phyloP scores from a whole-genome alignment of 2,113 vertebrate species.

The Reinhardtius hippoglossoides region DNA sequence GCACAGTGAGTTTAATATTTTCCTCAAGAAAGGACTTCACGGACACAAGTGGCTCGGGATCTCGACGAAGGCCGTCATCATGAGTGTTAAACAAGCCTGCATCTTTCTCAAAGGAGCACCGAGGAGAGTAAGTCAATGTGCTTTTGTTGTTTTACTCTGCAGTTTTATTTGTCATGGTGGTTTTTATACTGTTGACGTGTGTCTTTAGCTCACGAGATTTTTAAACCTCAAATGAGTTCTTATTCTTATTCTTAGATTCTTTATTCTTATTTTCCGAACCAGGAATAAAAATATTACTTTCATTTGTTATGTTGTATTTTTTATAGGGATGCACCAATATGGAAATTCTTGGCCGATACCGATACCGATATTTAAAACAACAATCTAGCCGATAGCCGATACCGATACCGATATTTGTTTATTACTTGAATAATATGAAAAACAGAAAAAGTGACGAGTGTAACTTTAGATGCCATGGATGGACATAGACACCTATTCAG shows the following conservation, averaged over 20 bases:
- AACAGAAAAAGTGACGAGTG: too few relatives aligned
- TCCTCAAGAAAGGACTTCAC: background rate
- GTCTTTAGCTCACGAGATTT: background rate
- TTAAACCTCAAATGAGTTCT: background rate
- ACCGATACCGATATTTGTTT: too few relatives aligned
- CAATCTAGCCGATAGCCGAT: too few relatives aligned
- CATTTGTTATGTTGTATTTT: background rate
- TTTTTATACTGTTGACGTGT: background rate
- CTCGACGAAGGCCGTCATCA: slow-evolving; percentile 37
- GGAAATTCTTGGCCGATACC: too few relatives aligned
- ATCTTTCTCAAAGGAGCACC: slow-evolving; percentile 88
- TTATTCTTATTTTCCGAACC: background rate
- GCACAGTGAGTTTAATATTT: background rate
- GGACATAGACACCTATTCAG: too few relatives aligned
- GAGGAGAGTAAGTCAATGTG: slow-evolving; percentile 78
- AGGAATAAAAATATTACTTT: background rate
- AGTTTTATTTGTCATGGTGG: too few relatives aligned
- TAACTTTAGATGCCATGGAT: too few relatives aligned
- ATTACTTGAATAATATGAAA: too few relatives aligned
- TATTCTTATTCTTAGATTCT: background rate
- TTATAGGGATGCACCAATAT: too few relatives aligned
- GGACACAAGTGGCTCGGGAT: slow-evolving; percentile 19
- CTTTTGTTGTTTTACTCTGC: background rate
- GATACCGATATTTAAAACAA: too few relatives aligned
- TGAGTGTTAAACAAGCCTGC: slow-evolving; percentile 87